Evolutionary conservation across 2,113 vertebrate species (phyloP).

Genomic region (Psophia crepitans): DNA sequence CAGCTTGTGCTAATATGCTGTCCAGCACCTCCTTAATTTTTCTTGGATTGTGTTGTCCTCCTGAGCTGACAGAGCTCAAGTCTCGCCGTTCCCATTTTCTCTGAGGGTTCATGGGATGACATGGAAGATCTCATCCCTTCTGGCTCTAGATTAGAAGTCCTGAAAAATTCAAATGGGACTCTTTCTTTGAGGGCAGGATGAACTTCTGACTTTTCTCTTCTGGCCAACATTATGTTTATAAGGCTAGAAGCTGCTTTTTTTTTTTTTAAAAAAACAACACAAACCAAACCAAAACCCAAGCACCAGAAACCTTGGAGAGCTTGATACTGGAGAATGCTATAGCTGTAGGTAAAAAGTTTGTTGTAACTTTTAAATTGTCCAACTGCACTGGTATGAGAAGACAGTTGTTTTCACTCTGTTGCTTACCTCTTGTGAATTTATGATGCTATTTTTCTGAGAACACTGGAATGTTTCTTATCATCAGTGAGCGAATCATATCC

Average conservation of each 20-base stretch:
- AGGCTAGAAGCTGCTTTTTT: neutral
- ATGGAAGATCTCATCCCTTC: neutral
- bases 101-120: neutral
- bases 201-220: neutral
- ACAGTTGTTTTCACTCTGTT: neutral
- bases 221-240: neutral
- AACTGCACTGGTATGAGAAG: neutral
- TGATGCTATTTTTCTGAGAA: neutral
- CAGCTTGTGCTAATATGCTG: neutral
- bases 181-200: neutral
- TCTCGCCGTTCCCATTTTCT: neutral
- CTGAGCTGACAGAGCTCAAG: neutral
- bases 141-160: neutral
- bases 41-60: neutral
- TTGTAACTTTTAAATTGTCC: neutral
- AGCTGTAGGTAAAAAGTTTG: neutral
- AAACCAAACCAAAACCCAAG: too few relatives aligned
- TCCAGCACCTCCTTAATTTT: neutral
- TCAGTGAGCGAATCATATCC: conserved; percentile 15
- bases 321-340: neutral
- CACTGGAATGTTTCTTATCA: neutral
- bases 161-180: neutral
- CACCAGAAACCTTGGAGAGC: neutral
- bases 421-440: conserved; percentile 43
- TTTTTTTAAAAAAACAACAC: neutral